Evolutionary conservation across 2,888 invertebrate genomes (phyloP), one percentile per base, ranked within the genome.

Genomic region (Oligia strigilis): DNA sequence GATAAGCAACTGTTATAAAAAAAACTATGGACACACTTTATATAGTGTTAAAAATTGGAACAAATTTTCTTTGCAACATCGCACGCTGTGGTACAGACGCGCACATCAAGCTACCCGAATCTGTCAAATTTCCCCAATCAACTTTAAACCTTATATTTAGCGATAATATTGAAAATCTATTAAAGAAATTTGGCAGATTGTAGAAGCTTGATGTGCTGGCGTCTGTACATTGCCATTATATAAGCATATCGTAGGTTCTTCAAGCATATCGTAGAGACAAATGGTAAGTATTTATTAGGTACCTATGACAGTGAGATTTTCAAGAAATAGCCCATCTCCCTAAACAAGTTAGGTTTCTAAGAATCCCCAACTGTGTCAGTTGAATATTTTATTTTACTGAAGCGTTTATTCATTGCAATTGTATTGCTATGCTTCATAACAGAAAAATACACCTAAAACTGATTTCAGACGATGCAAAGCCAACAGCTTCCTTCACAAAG

Each of bases 401-500:
- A 58, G 17, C 1, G 5, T 3, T 6, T 6, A 23, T 71, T n/a
- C n/a, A 17, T 40, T 71, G 9, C 40, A 40, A 66, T 5, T 40
- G 36, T 2, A 70, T 4, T 8, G 23, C 0, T 49, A 23, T 71
- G 1, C 40, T 55, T 58, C 14, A 40, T 40, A 0, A 40, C 58
- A 19, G 9, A 58, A 70, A 46, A 78, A 69, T 64, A n/a, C 23
- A 29, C 14, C 29, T 62, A 62, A 62, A 64, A 60, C 36, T 70
- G 77, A 69, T 82, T 82, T 60, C 17, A 65, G n/a, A 13, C 40
- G 19, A 49, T n/a, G 14, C 23, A 81, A 55, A 62, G 65, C 36
- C 69, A 58, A 77, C 58, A 75, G 19, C 11, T 77, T 19, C 29
- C 43, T 11, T 9, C 55, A 58, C 60, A 75, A 83, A 83, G 74